phyloP scores from a whole-genome alignment of 2,113 vertebrate species.

The Sitta europaea region DNA sequence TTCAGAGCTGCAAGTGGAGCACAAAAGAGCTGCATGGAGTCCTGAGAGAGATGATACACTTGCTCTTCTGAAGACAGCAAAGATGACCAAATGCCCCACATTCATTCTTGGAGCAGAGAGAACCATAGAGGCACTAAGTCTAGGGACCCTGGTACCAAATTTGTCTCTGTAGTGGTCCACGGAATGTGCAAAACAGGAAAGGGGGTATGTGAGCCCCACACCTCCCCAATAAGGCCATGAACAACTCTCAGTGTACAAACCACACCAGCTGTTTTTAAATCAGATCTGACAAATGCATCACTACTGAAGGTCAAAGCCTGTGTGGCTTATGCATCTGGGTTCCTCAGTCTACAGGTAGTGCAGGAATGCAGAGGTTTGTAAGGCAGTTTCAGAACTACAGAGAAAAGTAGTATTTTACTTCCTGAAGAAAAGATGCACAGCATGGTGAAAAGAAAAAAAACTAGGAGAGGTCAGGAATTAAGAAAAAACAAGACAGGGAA shows the following conservation, averaged over 20 bases:
- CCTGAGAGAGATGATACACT: neutral
- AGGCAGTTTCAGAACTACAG: neutral
- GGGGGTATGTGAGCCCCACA: neutral
- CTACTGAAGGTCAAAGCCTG: neutral
- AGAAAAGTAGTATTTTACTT: neutral
- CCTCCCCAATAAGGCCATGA: neutral
- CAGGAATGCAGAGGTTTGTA: rapidly evolving
- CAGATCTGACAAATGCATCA: neutral
- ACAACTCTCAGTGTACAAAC: neutral
- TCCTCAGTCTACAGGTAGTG: neutral
- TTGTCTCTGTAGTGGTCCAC: neutral
- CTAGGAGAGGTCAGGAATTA: neutral
- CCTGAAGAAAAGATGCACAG: neutral
- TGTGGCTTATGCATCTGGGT: neutral
- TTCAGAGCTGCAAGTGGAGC: neutral
- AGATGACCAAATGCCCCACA: neutral
- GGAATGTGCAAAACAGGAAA: neutral
- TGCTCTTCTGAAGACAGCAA: neutral
- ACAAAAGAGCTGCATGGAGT: neutral
- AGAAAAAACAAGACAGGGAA: neutral
- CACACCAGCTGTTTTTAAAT: neutral
- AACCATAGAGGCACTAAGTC: rapidly evolving
- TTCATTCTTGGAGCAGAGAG: rapidly evolving
- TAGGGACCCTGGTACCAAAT: neutral
- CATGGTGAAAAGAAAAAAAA: neutral